Conservation (phyloP, 2,888 invertebrate species). For the Antheraea assamensis region DNA sequence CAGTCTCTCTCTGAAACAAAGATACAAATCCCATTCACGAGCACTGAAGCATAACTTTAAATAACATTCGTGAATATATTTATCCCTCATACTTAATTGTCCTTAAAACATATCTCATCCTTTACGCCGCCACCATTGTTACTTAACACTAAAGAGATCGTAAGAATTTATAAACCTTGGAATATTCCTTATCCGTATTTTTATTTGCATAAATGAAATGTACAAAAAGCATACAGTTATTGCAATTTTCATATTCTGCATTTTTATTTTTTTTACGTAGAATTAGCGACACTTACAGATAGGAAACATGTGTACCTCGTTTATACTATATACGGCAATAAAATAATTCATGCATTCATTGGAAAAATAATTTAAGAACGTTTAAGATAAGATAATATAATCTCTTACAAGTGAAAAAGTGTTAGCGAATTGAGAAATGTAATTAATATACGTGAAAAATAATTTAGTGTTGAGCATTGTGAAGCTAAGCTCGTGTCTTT, state of each 20-base stretch:
- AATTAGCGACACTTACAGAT: neutral
- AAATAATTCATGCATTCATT: neutral
- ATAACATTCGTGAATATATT: neutral
- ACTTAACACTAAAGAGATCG: neutral
- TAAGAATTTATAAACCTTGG: neutral
- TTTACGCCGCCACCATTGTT: neutral
- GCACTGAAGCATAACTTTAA: neutral
- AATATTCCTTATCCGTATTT: neutral
- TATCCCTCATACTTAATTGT: neutral
- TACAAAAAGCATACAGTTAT: neutral
- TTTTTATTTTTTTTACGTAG: neutral
- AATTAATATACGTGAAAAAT: constrained; percentile 42
- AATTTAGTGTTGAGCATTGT: constrained; percentile 61
- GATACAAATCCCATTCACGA: neutral
- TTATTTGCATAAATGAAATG: neutral
- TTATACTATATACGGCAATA: neutral
- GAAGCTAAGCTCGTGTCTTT: constrained; percentile 71
- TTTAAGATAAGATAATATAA: constrained; percentile 27
- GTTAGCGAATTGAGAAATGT: constrained; percentile 45
- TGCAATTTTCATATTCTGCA: neutral
- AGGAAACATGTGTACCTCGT: neutral
- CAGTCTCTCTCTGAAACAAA: neutral
- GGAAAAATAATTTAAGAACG: constrained; percentile 25
- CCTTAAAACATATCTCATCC: neutral
- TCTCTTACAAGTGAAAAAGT: too few species aligned